Evolutionary conservation across 2,888 invertebrate genomes (phyloP), one percentile per base, ranked within the genome.

Genomic region (Hirudinaria manillensis): DNA sequence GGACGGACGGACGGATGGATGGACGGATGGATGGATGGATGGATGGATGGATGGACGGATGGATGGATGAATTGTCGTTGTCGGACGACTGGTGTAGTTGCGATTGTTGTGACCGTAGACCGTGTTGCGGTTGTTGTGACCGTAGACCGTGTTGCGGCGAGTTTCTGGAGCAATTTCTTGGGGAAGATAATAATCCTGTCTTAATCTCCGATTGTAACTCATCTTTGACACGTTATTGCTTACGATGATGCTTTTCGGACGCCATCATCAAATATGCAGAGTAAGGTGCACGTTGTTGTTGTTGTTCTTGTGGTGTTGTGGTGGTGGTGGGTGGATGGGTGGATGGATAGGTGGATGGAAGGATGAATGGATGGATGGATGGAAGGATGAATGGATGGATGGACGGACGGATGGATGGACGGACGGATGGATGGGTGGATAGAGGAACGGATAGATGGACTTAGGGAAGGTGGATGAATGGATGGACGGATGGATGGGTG

Each of bases 141-240:
- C 4, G 45, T 45, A 16, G 45, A 45, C 45, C 10, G 10, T 16
- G 45, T 10, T 10, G 3, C 13, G 45, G 45, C 10, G 16, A 45
- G 45, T 45, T 45, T 45, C 45, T 16, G 45, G 13, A 45, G 45
- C 45, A 45, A 45, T 45, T 45, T 45, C 45, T 45, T 45, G 45
- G 36, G n/a, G 3, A 45, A 45, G 45, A 45, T 45, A 45, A 45
- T 45, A 45, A 45, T 45, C 45, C 45, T 45, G 45, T 61, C 29
- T 61, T 61, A 61, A 61, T 61, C 61, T 61, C 61, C 29, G 21
- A 56, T 27, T 27, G 61, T 67, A 24, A 76, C 66, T 68, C 36
- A 68, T 68, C 36, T 32, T 68, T 68, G 68, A 34, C 68, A 36
- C 32, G 32, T 68, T 68, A 68, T 68, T 68, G 68, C 68, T 68